These are phyloP conservation scores for Ceriagrion tenellum DNA, from an alignment of 2,888 invertebrate genomes.

Conservation along the genomic window DNA sequence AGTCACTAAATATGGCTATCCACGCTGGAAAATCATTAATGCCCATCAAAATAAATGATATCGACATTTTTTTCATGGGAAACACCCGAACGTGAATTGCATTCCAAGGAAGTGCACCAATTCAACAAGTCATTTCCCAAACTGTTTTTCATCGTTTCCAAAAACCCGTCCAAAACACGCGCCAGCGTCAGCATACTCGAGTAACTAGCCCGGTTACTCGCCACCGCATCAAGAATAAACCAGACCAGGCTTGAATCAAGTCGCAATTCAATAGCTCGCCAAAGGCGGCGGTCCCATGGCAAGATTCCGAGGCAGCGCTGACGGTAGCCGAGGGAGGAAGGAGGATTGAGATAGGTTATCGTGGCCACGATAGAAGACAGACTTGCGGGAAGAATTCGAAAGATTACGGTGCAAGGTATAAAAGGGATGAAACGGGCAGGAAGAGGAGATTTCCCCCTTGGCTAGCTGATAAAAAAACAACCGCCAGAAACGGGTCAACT, in stretches of 20 bases:
- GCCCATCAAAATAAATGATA: no score
- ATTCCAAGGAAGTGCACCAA: no score
- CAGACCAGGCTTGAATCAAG: neutral
- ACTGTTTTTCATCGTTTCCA: no score
- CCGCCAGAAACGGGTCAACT: conserved; percentile 21
- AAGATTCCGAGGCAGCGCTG: neutral
- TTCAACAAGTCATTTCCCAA: no score
- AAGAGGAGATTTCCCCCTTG: neutral
- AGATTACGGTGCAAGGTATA: conserved; percentile 2
- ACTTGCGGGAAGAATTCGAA: neutral
- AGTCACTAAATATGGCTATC: no score
- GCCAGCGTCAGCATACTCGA: neutral
- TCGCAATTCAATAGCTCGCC: neutral
- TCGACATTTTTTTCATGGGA: no score
- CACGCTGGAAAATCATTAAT: no score
- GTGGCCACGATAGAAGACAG: neutral
- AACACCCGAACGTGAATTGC: no score
- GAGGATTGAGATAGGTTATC: conserved; percentile 17
- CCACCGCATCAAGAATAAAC: neutral
- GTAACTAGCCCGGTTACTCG: neutral
- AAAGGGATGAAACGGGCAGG: neutral
- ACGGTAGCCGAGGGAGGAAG: neutral
- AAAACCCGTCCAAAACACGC: no score
- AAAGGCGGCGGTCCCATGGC: neutral
- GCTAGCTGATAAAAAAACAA: neutral